These are phyloP conservation scores for Pseudomyrmex sp. DNA, from an alignment of 1,140 invertebrate species.

Conservation along the genomic window DNA sequence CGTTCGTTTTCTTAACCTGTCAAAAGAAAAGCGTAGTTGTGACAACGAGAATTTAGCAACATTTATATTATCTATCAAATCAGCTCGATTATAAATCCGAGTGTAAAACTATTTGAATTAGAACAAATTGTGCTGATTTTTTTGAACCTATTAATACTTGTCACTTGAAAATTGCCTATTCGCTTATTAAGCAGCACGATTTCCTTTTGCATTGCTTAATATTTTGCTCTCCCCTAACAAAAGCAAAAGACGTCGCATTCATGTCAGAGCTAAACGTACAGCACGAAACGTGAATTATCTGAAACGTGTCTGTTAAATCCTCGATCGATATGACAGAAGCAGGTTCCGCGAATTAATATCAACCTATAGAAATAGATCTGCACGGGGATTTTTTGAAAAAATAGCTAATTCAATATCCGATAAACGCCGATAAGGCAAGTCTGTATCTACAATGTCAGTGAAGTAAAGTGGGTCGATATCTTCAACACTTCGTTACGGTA, in stretches of 20 bases:
- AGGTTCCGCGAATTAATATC: slow-evolving; percentile 53
- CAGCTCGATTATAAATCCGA: no score
- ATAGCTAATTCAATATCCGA: slow-evolving; percentile 54
- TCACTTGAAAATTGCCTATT: neutral
- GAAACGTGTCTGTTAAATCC: slow-evolving; percentile 20
- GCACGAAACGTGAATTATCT: neutral
- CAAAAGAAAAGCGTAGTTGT: slow-evolving; percentile 25
- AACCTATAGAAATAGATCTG: slow-evolving; percentile 10
- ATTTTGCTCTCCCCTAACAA: neutral
- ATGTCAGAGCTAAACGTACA: neutral
- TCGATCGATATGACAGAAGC: slow-evolving; percentile 31
- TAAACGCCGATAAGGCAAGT: slow-evolving; percentile 45
- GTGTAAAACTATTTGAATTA: neutral
- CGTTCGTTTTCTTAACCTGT: slow-evolving; percentile 78
- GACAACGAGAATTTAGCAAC: slow-evolving; percentile 14
- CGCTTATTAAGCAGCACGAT: neutral
- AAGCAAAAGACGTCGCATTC: neutral
- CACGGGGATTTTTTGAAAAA: slow-evolving; percentile 12
- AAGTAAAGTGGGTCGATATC: slow-evolving; percentile 32
- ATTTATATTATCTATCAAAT: slow-evolving; percentile 7
- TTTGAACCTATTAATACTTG: neutral
- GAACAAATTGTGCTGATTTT: neutral
- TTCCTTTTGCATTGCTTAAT: neutral
- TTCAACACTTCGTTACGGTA: slow-evolving; percentile 18
- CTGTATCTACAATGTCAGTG: slow-evolving; percentile 29